These are phyloP conservation scores for Plodia interpunctella DNA, from an alignment of 1,140 invertebrate species.

Conservation along the genomic window DNA sequence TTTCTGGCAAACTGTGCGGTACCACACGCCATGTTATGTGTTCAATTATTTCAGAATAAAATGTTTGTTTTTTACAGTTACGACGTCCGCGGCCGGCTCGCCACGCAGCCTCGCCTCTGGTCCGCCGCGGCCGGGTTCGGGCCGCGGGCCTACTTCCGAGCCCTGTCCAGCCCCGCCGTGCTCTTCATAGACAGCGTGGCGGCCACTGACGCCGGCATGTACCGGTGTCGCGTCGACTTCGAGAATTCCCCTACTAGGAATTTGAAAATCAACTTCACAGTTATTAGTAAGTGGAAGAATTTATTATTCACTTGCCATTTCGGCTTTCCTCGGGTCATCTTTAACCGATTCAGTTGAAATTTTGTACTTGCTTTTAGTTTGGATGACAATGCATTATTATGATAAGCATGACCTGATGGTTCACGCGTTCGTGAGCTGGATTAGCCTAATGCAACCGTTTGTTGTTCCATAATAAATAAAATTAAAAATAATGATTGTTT, in stretches of 20 bases:
- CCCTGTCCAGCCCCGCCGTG: slow-evolving; percentile 82
- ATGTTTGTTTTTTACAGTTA: too few species aligned
- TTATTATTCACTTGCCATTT: not conserved
- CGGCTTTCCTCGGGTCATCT: not conserved
- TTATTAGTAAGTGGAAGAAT: slow-evolving; percentile 85
- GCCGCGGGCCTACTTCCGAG: slow-evolving; percentile 84
- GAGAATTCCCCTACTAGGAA: slow-evolving; percentile 91
- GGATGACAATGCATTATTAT: too few species aligned
- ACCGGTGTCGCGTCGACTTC: slow-evolving; percentile 92
- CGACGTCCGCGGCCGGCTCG: slow-evolving; percentile 86
- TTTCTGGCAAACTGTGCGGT: too few species aligned
- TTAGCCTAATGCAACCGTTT: too few species aligned
- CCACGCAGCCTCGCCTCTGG: slow-evolving; percentile 86
- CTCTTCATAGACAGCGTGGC: slow-evolving; percentile 85
- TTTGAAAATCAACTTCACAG: slow-evolving; percentile 89
- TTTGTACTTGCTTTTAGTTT: too few species aligned
- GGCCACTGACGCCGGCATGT: slow-evolving; percentile 87
- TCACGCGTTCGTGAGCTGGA: too few species aligned
- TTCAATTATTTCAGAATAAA: too few species aligned
- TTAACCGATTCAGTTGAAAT: too few species aligned
- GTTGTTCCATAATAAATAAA: too few species aligned
- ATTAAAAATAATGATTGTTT: too few species aligned
- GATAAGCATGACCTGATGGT: too few species aligned
- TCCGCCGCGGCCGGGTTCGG: slow-evolving; percentile 88
- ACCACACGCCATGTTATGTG: too few species aligned